Base-by-base conservation (phyloP, 1,140 invertebrate species). In the Saccostrea echinata region DNA sequence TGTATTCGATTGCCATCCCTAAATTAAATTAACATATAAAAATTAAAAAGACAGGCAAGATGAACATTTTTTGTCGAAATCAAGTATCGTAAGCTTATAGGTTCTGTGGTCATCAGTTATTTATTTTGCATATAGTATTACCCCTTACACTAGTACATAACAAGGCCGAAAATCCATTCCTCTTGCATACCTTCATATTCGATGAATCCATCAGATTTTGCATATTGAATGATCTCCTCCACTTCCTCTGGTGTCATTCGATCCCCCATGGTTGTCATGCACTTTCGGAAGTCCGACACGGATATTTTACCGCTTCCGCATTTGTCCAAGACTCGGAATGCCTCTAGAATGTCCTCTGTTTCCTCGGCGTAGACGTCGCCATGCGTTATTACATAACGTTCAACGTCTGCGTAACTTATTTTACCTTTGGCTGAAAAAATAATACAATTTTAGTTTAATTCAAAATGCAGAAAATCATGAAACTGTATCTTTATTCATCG, bases 181-280 rank as follows among this genome's bases (percentile, higher is more conserved):
- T 6, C 6, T 3, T 52, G 21, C 86, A 52, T 84, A 93, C 92
- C 92, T 91, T 90, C 88, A 82, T 92, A 93, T 27, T 92, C 90
- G 30, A 93, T 92, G 68, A 90, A 91, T 92, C 98, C 98, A 95
- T 99, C 98, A 95, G 99, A 98, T 96, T 99, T 98, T 92, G 98
- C 98, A 96, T 99, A 98, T 94, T 98, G 96, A 95, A 99, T 98
- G 97, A 99, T 99, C 96, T 99, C 98, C 95, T 99, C 98, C 90
- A 99, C 98, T 96, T 99, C 98, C 95, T 99, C 99, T 95, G 99
- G 98, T 93, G 98, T 99, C 94, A 99, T 96, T 95, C 99, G 99
- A 96, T 99, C 99, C 84, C 98, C 99, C 93, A 99, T 97, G 96
- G 99, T 99, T 96, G 98, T 99, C 98, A 99, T 99, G 84, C 99